Evolutionary conservation across 2,888 invertebrate genomes (phyloP), one percentile per base, ranked within the genome.

Genomic region (Linyphia triangularis): DNA sequence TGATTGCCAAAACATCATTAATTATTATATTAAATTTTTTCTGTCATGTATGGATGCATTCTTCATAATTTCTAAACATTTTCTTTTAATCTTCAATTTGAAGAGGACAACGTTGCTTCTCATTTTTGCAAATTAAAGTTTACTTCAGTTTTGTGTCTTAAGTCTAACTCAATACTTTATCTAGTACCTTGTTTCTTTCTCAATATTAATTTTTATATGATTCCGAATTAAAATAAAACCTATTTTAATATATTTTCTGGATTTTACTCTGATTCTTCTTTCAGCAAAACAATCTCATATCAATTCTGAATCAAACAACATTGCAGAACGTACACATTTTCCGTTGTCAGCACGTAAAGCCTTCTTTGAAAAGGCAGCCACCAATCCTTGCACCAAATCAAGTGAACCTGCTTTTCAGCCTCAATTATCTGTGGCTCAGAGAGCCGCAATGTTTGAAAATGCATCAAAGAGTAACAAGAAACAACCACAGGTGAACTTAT

Each of bases 271-370:
- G 5, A 1, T 65, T 22, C 0, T 3, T 67, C n/a, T 67, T 69
- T 10, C 7, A 69, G 40, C 28, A 37, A 37, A 69, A 4, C 43
- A 5, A 51, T 51, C 51, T n/a, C 13, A 3, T 1, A 13, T 51
- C 1, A n/a, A 1, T 16, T 3, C n/a, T 51, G 51, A 51, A 10
- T n/a, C 51, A 51, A n/a, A 16, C n/a, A 51, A 16, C 0, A 51
- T 5, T 16, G 5, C 65, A 30, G 97, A 97, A 93, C 97, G 97
- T 0, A 96, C 97, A 0, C 95, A 96, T 92, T 94, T 97, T 94
- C 95, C 97, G 0, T 94, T 98, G 1, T 95, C 96, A 63, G 97
- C 97, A 92, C 95, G 97, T 79, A 96, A 96, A 94, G 97, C 97
- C 28, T 93, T 97, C 13, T 98, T 98, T 93, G 97, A 98, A 92